Percentiles rank a stretch among this genome's conserved stretches.
Evolutionary conservation across 2,888 invertebrate genomes (phyloP).

Genomic region (Oscheius onirici): DNA sequence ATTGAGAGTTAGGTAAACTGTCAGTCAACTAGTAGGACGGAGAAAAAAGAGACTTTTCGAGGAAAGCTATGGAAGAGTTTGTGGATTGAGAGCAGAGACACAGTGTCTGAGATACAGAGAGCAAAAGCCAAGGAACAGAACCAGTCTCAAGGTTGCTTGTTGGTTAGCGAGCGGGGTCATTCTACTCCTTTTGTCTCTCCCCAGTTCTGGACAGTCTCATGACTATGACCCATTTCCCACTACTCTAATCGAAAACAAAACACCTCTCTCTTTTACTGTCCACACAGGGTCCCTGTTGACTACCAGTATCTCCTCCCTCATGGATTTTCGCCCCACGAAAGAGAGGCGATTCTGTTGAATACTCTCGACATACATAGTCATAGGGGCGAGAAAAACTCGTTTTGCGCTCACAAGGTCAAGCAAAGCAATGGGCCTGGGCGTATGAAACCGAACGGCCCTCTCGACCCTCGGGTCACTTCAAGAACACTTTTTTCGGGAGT

Average conservation of each 20-base stretch:
- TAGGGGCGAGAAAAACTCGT: slow-evolving; percentile 14
- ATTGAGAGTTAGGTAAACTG: not conserved
- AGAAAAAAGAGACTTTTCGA: not conserved
- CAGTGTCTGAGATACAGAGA: not conserved
- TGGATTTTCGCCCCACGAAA: not conserved
- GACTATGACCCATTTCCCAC: too few species aligned
- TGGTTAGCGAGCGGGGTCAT: not conserved
- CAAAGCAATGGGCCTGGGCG: not conserved
- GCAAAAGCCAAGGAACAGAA: not conserved
- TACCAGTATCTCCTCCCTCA: not conserved
- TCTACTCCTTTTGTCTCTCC: not conserved
- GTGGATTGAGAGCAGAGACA: not conserved
- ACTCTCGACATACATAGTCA: slow-evolving; percentile 31
- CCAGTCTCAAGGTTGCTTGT: too few species aligned
- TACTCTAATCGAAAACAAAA: not conserved
- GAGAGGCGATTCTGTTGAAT: slow-evolving; percentile 22
- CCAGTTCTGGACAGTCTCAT: not conserved
- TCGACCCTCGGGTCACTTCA: slow-evolving; percentile 11
- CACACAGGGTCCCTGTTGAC: not conserved
- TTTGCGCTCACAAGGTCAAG: slow-evolving; percentile 28
- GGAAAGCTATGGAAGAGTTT: not conserved
- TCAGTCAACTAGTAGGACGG: not conserved
- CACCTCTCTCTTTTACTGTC: not conserved
- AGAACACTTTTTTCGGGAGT: not conserved
- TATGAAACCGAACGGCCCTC: slow-evolving; percentile 11